Base-by-base conservation (phyloP, 2,113 vertebrate genomes). In the Suricata suricatta region DNA sequence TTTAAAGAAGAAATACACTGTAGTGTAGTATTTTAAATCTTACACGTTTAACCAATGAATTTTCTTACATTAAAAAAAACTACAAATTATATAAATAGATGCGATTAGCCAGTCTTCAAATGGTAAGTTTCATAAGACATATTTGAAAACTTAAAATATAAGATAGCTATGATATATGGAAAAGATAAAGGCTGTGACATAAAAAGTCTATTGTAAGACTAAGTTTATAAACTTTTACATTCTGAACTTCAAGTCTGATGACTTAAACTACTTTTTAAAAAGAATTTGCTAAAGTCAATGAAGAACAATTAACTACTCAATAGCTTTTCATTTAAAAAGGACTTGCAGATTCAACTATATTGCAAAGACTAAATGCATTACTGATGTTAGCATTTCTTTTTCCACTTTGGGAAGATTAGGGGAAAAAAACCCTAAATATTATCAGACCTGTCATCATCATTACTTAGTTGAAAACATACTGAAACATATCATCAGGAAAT, bases 401-500 rank as follows among this genome's bases (percentile, higher is more conserved):
- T 44, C 29, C 3, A 44, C 23, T 9, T 8, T 60, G 4, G 3
- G 17, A 93, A 23, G 4, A 69, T 54, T 86, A 54, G 0, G 11
- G 91, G 60, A 54, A 44, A 33, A 93, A 27, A 86, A 38, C 41
- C 1, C 14, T 93, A 96, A 54, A 95, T 94, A 97, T 93, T 84
- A 91, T 74, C 29, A 96, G 77, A 93, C 35, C 79, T 97, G 81
- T 95, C 90, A 94, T 52, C 64, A 89, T 68, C 60, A 88, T 33
- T 95, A 19, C 29, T 89, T 80, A 86, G 35, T 71, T 89, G 71
- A 52, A 95, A 91, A 60, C 50, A 72, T 87, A 93, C 77, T 91
- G 52, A 97, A 83, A 76, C 27, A 12, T 86, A 93, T 54, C 79
- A 96, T 87, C 33, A 96, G 92, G 97, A 95, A 97, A 86, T 89